Percentiles rank a stretch among this genome's conserved stretches.
These are phyloP conservation scores for Limulus polyphemus DNA, from an alignment of 2,888 invertebrate species.

Conservation along the genomic window DNA sequence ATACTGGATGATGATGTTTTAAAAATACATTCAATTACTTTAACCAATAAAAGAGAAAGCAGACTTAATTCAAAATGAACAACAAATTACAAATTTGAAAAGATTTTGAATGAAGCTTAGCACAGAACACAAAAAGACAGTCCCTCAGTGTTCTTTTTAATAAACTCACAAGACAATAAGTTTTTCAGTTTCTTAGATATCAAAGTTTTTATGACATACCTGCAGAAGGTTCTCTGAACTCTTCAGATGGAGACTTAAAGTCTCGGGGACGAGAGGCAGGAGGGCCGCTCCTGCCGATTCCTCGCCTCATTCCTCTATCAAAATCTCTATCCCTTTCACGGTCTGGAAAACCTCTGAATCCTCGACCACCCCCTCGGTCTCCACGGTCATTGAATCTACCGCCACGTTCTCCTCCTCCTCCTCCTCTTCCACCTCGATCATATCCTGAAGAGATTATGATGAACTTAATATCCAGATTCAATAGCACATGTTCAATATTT, in stretches of 20 bases:
- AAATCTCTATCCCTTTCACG: neutral
- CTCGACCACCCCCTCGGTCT: slow-evolving; percentile 9
- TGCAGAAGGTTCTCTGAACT: slow-evolving; percentile 25
- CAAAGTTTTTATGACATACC: slow-evolving; percentile 13
- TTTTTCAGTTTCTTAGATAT: neutral
- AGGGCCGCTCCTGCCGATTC: too few species aligned
- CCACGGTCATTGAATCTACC: slow-evolving; percentile 10
- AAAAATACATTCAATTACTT: too few species aligned
- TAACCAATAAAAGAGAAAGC: too few species aligned
- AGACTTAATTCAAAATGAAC: too few species aligned
- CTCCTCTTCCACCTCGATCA: slow-evolving; percentile 12
- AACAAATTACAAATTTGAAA: too few species aligned
- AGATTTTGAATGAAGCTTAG: too few species aligned
- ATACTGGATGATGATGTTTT: too few species aligned
- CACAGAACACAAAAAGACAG: too few species aligned
- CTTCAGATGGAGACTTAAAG: slow-evolving; percentile 11
- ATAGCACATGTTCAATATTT: too few species aligned
- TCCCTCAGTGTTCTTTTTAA: neutral
- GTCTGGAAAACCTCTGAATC: slow-evolving; percentile 8
- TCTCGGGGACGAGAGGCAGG: too few species aligned
- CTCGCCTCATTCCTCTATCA: neutral
- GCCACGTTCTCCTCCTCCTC: slow-evolving; percentile 10
- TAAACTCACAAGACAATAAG: neutral
- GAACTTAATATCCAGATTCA: too few species aligned
- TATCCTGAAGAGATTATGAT: slow-evolving; percentile 4